phyloP scores from a whole-genome alignment of 2,113 vertebrate genomes.

The Eleginops maclovinus region DNA sequence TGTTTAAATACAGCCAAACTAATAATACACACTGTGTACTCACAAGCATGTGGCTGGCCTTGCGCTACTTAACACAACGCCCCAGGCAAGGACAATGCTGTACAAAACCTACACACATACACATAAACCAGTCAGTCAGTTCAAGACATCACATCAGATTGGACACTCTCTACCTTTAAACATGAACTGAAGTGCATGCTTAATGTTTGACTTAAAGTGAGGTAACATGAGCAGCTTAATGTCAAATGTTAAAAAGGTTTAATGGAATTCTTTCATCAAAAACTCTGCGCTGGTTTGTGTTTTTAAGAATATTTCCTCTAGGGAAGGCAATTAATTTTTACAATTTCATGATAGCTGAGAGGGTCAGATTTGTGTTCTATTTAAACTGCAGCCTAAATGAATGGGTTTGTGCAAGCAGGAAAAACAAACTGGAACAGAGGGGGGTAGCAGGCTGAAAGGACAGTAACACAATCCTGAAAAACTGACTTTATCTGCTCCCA shows the following conservation, averaged over 20 bases:
- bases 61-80: conserved; percentile 42
- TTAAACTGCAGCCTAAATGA: conserved; percentile 57
- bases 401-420: conserved; percentile 53
- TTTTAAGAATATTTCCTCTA: conserved; percentile 51
- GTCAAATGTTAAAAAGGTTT: conserved; percentile 51
- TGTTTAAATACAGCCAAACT: conserved; percentile 60
- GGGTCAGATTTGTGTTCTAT: conserved; percentile 51
- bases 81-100: conserved; percentile 34
- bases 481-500: conserved; percentile 65
- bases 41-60: conserved; percentile 44
- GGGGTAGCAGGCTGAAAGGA: conserved; percentile 38
- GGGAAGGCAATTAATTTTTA: conserved; percentile 68
- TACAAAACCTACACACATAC: conserved; percentile 23
- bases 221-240: conserved; percentile 59
- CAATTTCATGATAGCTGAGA: conserved; percentile 58
- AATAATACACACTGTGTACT: conserved; percentile 52
- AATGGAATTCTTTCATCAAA: conserved; percentile 65
- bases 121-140: conserved; percentile 11
- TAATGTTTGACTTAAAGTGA: conserved; percentile 51
- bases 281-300: conserved; percentile 20
- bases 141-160: conserved; percentile 58
- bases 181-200: conserved; percentile 38
- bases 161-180: conserved; percentile 39
- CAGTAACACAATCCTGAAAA: conserved; percentile 66
- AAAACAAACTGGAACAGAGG: conserved; percentile 54